These are phyloP conservation scores for Hystrix cristata DNA, from an alignment of 2,113 vertebrate species.

Conservation along the genomic window DNA sequence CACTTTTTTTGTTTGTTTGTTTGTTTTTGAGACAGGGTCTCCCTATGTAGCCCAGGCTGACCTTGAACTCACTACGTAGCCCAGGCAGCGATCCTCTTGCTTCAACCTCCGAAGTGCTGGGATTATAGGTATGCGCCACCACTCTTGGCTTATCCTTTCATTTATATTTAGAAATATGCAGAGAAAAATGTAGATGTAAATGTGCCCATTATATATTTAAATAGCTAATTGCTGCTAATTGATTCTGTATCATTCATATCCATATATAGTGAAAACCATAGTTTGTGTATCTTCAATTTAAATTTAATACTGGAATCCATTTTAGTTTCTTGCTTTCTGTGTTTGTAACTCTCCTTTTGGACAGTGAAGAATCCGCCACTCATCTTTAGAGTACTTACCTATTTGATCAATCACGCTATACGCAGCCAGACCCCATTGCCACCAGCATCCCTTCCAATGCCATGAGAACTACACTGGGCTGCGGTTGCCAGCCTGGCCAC, in stretches of 20 bases:
- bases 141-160: background rate
- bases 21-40: background rate
- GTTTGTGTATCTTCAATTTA: background rate
- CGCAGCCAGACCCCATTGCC: background rate
- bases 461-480: background rate
- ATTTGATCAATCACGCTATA: background rate
- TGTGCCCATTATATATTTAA: background rate
- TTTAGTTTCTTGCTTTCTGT: background rate
- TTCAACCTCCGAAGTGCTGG: background rate
- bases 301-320: background rate
- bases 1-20: background rate
- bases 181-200: background rate
- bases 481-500: background rate
- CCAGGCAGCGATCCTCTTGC: background rate
- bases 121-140: background rate
- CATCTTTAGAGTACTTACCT: background rate
- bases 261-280: background rate
- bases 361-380: background rate
- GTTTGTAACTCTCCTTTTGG: background rate
- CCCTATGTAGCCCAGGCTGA: background rate
- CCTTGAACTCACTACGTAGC: background rate
- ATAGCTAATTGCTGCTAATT: background rate
- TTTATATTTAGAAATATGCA: background rate
- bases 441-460: background rate
- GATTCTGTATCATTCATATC: background rate